A percentile compares a stretch with the other conserved stretches of the same genome.
Conservation (phyloP, 1,140 invertebrate species). For the Physella acuta region DNA sequence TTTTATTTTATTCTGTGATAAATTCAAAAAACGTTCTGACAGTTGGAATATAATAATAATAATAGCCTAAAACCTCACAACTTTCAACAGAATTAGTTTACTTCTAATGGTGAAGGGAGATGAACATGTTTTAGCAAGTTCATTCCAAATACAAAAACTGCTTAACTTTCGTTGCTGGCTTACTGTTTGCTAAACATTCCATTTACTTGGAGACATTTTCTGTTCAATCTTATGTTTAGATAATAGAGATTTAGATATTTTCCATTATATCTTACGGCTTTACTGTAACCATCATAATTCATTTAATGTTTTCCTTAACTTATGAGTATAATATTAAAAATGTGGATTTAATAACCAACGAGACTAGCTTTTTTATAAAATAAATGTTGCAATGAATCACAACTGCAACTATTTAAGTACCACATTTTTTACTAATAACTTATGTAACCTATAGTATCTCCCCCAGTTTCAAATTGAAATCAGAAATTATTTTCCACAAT, state of each 20-base stretch:
- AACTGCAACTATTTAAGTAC: no score
- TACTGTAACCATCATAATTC: neutral
- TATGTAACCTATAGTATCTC: no score
- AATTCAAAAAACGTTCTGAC: neutral
- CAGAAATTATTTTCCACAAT: no score
- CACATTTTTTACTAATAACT: no score
- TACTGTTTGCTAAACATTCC: neutral
- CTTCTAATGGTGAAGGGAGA: no score
- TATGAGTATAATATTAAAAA: neutral
- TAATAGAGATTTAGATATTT: neutral
- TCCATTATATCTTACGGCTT: neutral
- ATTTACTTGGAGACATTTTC: slow-evolving; percentile 16
- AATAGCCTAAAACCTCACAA: no score
- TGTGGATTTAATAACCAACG: neutral
- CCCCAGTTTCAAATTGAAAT: no score
- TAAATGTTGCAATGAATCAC: no score
- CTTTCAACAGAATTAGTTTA: no score
- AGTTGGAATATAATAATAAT: no score
- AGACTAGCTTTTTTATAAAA: neutral
- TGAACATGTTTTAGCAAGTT: no score
- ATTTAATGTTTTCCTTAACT: neutral
- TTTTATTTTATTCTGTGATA: neutral
- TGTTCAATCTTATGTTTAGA: neutral
- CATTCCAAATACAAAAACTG: no score
- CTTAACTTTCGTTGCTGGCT: neutral